Evolutionary conservation across 2,113 vertebrate species (phyloP).

Genomic region (Sapajus apella): DNA sequence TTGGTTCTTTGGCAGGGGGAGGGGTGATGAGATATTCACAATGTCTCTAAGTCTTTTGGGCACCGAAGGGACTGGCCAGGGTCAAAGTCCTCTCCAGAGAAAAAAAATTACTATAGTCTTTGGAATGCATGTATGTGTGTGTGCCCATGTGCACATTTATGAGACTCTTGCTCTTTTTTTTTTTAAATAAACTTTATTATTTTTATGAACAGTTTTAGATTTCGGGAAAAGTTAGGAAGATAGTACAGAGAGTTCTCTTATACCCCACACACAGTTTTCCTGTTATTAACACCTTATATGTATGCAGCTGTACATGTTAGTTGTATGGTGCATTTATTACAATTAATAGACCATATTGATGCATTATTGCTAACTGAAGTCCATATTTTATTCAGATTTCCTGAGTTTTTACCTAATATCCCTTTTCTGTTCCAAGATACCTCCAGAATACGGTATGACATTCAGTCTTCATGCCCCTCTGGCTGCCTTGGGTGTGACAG

Average conservation of each 20-base stretch:
- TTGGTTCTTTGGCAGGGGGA: not conserved
- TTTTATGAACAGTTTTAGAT: not conserved
- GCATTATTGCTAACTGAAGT: not conserved
- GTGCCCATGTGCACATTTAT: not conserved
- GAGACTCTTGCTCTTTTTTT: not conserved
- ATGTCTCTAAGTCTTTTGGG: not conserved
- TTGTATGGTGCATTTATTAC: not conserved
- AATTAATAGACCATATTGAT: not conserved
- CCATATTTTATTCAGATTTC: not conserved
- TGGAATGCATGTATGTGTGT: not conserved
- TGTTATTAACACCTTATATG: not conserved
- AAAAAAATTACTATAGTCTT: not conserved
- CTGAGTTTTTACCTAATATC: not conserved
- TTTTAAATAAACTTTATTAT: not conserved
- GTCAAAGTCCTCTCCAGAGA: not conserved
- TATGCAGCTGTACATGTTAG: not conserved
- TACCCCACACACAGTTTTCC: not conserved
- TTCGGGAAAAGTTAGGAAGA: constrained; percentile 25
- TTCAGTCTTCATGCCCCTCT: not conserved
- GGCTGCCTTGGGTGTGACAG: not conserved
- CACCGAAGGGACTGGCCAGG: not conserved
- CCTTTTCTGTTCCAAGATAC: not conserved
- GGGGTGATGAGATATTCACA: not conserved
- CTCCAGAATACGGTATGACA: not conserved
- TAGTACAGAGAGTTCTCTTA: not conserved